These are phyloP conservation scores for Falco punctatus DNA, from an alignment of 2,113 vertebrate genomes.

Conservation along the genomic window DNA sequence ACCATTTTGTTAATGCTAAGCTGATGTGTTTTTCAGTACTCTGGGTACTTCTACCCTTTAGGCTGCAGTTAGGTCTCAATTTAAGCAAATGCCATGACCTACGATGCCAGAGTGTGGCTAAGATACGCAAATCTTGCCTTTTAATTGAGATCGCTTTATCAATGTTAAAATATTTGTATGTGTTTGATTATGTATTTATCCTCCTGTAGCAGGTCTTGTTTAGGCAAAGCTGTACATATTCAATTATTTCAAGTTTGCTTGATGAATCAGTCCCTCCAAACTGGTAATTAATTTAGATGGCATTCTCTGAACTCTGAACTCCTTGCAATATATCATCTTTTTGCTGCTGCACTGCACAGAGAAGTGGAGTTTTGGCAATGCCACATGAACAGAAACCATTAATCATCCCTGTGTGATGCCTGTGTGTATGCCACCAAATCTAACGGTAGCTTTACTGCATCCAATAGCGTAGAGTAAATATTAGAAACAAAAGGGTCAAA, in stretches of 20 bases:
- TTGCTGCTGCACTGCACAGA: conserved; percentile 29
- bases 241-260: conserved; percentile 66
- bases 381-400: background rate
- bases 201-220: conserved; percentile 47
- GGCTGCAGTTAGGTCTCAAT: background rate
- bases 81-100: background rate
- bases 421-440: background rate
- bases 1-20: background rate
- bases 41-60: background rate
- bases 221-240: conserved; percentile 62
- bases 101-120: background rate
- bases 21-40: background rate
- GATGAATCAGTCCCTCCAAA: conserved; percentile 69
- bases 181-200: background rate
- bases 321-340: conserved; percentile 39
- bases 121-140: background rate
- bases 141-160: background rate
- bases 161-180: background rate
- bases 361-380: conserved; percentile 46
- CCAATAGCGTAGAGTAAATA: background rate
- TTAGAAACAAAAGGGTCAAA: background rate
- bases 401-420: background rate
- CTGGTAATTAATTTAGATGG: conserved; percentile 76
- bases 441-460: background rate
- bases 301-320: conserved; percentile 69